These are phyloP conservation scores for Drosophila gunungcola DNA, from an alignment of 1,140 invertebrate genomes.

Conservation along the genomic window DNA sequence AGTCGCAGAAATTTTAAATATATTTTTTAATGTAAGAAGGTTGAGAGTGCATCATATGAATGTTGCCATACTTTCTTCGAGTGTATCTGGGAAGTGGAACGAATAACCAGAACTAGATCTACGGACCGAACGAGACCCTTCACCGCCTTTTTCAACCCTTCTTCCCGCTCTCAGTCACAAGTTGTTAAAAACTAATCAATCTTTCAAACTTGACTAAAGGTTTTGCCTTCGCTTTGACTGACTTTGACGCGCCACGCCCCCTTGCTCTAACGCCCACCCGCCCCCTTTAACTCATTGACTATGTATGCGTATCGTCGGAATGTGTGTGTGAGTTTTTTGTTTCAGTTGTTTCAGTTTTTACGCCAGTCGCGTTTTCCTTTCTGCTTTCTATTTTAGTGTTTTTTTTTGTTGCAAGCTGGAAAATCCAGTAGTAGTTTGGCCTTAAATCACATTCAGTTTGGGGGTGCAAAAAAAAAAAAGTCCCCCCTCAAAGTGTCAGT, in stretches of 20 bases:
- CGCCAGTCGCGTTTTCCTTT: conserved; percentile 54
- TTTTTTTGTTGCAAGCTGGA: conserved; percentile 4
- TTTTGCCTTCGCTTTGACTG: conserved; percentile 76
- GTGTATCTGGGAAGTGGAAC: conserved; percentile 12
- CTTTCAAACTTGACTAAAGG: conserved; percentile 79
- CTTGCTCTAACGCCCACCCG: background rate
- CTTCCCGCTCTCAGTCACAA: conserved; percentile 61
- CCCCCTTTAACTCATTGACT: background rate
- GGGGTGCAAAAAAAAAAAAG: background rate
- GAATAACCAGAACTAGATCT: conserved; percentile 33
- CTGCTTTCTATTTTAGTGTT: conserved; percentile 14
- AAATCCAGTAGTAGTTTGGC: conserved; percentile 59
- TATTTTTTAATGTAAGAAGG: no score
- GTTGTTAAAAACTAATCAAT: conserved; percentile 84
- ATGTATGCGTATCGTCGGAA: conserved; percentile 3
- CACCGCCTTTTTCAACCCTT: conserved; percentile 11
- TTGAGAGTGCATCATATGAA: no score
- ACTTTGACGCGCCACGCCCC: conserved; percentile 56
- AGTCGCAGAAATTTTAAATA: no score
- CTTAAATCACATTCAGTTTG: conserved; percentile 73
- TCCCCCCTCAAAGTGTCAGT: conserved; percentile 38
- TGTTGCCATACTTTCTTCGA: conserved; percentile 5
- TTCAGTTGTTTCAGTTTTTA: conserved; percentile 59
- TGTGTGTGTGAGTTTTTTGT: conserved; percentile 14
- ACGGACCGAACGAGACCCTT: conserved; percentile 16